These are phyloP conservation scores for Macaca mulatta DNA, from an alignment of 2,113 vertebrate genomes.

Conservation along the genomic window DNA sequence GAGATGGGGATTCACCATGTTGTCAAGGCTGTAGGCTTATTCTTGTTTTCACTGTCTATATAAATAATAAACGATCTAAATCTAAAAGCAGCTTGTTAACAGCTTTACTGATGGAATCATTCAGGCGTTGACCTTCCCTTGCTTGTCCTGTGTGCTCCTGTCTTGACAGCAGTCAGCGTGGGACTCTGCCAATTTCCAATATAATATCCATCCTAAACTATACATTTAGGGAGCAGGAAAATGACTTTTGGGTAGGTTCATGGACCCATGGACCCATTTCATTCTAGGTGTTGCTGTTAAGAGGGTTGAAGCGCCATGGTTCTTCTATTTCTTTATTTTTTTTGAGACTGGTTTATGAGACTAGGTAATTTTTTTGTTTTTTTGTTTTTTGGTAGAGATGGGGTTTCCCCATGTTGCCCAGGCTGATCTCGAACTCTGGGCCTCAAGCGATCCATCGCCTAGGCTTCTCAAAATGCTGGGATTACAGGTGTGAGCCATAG, in stretches of 20 bases:
- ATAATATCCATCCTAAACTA: background rate
- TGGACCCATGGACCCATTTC: background rate
- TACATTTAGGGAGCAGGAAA: background rate
- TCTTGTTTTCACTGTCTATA: background rate
- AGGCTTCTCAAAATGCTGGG: too few species aligned
- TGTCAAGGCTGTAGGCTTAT: too few species aligned
- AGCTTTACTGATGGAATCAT: background rate
- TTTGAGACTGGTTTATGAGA: too few species aligned
- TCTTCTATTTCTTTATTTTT: background rate
- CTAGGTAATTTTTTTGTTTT: too few species aligned
- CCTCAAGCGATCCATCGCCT: too few species aligned
- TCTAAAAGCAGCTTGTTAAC: background rate
- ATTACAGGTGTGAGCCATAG: too few species aligned
- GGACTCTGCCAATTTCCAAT: background rate
- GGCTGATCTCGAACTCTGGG: too few species aligned
- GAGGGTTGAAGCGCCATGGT: background rate
- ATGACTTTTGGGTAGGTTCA: background rate
- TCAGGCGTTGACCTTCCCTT: constrained; percentile 18
- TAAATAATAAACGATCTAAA: background rate
- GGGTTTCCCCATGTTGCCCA: too few species aligned
- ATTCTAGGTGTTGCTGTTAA: background rate
- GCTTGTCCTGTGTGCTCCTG: background rate
- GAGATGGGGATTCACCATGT: too few species aligned
- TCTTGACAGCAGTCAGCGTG: background rate
- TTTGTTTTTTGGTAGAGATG: too few species aligned